A percentile compares a stretch with the other conserved stretches of the same genome.
Evolutionary conservation across 2,113 vertebrate genomes (phyloP).

Genomic region (Melierax canorus): DNA sequence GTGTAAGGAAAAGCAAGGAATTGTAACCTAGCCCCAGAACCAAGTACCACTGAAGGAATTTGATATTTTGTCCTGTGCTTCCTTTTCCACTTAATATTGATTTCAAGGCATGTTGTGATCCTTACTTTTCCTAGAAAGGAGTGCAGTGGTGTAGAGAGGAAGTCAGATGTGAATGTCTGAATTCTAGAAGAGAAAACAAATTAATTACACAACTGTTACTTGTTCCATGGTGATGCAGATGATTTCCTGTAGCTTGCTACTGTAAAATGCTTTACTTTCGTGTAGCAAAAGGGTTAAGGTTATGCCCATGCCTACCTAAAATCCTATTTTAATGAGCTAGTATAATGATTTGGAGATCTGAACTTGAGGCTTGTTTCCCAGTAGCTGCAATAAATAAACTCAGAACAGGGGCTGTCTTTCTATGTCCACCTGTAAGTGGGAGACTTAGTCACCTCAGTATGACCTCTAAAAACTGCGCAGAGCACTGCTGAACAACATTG

Average conservation of each 20-base stretch:
- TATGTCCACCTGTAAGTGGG: background rate
- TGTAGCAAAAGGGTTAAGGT: background rate
- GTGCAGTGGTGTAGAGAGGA: background rate
- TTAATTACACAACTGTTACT: background rate
- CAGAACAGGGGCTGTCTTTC: background rate
- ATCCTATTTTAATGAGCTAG: background rate
- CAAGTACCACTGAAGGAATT: accelerated
- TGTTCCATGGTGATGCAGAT: background rate
- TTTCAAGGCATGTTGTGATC: background rate
- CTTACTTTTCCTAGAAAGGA: background rate
- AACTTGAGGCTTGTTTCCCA: background rate
- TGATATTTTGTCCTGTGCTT: accelerated
- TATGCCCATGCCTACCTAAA: background rate
- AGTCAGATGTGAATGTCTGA: background rate
- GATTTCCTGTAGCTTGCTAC: background rate
- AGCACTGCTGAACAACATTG: accelerated
- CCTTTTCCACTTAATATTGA: background rate
- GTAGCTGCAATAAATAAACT: background rate
- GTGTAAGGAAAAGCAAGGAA: background rate
- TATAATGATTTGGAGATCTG: background rate
- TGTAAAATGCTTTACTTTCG: background rate
- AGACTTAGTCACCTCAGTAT: background rate
- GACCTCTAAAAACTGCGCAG: background rate
- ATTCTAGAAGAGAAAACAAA: background rate
- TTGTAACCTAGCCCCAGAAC: background rate